Evolutionary conservation across 2,797 vertebrate genomes (phyloP).

Genomic region (Delichon dasypus): DNA sequence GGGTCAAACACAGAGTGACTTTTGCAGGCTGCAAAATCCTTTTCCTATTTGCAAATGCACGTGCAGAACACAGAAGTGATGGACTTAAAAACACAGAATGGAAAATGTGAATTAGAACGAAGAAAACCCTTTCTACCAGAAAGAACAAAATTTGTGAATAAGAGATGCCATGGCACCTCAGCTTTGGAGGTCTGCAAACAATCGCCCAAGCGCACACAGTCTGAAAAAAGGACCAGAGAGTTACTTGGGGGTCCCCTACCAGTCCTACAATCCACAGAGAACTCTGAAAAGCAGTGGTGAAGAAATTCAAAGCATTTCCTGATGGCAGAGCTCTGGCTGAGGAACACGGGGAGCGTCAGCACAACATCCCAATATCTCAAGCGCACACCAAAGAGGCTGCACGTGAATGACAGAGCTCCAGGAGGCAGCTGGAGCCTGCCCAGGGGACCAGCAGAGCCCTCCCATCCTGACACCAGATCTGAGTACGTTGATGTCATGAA

Average conservation of each 20-base stretch:
- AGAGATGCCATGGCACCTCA: background rate
- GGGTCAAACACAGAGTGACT: background rate
- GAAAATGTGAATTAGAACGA: background rate
- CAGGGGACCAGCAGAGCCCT: background rate
- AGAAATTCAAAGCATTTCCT: background rate
- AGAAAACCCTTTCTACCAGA: background rate
- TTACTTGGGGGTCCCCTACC: background rate
- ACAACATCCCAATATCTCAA: background rate
- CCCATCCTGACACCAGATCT: background rate
- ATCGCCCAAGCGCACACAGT: background rate
- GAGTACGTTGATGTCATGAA: fast-evolving
- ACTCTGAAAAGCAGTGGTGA: background rate
- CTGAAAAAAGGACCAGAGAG: background rate
- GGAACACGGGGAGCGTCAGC: background rate
- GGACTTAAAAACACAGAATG: background rate
- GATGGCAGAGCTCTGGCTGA: background rate
- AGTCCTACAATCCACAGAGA: background rate
- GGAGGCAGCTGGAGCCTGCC: background rate
- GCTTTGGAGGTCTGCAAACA: background rate
- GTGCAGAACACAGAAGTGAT: background rate
- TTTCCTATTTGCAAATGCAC: background rate
- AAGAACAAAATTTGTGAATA: background rate
- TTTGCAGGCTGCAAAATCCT: background rate
- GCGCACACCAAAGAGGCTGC: background rate
- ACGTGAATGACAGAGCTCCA: background rate